phyloP scores from a whole-genome alignment of 2,888 invertebrate genomes.

The Ptilodon capucinus region DNA sequence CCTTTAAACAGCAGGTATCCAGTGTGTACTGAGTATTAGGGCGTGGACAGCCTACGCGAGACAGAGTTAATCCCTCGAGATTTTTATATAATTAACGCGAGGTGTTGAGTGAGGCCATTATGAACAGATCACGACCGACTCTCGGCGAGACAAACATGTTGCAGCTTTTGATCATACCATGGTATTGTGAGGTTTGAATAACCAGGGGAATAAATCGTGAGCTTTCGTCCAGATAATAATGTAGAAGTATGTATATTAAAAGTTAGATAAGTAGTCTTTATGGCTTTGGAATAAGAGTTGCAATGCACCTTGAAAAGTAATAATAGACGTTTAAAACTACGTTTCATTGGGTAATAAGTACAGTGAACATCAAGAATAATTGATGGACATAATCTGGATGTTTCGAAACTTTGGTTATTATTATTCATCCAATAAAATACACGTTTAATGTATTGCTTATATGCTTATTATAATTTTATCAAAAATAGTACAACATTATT shows the following conservation, averaged over 20 bases:
- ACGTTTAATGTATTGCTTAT: neutral
- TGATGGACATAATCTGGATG: neutral
- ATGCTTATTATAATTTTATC: too few relatives aligned
- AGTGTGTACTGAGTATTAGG: conserved; percentile 23
- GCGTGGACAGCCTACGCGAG: conserved; percentile 41
- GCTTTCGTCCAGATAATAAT: neutral
- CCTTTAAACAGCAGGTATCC: neutral
- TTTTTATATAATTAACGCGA: conserved; percentile 63
- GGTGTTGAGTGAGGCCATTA: conserved; percentile 51
- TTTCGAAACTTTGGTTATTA: neutral
- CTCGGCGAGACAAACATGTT: conserved; percentile 39
- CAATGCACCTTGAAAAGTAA: too few relatives aligned
- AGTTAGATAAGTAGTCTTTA: too few relatives aligned
- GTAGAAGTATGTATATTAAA: too few relatives aligned
- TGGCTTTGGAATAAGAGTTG: too few relatives aligned
- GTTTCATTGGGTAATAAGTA: too few relatives aligned
- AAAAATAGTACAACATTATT: too few relatives aligned
- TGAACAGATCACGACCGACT: conserved; percentile 44
- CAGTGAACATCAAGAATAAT: neutral
- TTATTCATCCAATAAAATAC: neutral
- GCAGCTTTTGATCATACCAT: conserved; percentile 28
- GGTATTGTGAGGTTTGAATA: conserved; percentile 21
- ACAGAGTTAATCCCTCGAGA: conserved; percentile 50
- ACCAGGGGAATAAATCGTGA: neutral
- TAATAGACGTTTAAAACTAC: too few relatives aligned